A percentile compares a stretch with the other conserved stretches of the same genome.
Evolutionary conservation across 2,888 invertebrate species (phyloP).

Genomic region (Dicycla oo): DNA sequence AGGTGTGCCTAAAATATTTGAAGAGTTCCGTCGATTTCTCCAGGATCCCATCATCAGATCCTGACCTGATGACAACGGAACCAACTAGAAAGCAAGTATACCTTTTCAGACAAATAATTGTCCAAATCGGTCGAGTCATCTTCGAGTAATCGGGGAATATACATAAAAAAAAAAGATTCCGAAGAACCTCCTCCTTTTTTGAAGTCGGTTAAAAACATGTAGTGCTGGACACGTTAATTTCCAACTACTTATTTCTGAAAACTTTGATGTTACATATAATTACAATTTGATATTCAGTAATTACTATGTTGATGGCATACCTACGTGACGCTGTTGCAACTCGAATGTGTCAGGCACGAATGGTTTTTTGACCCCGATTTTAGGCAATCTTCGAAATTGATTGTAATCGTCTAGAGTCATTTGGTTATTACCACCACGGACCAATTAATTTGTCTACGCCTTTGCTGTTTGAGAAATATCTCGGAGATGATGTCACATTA

Average conservation of each 20-base stretch:
- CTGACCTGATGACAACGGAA: no score
- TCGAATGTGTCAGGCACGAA: slow-evolving; percentile 41
- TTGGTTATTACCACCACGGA: slow-evolving; percentile 59
- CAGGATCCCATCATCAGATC: no score
- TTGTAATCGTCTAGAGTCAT: slow-evolving; percentile 60
- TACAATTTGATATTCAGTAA: slow-evolving; percentile 15
- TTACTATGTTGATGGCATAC: slow-evolving; percentile 29
- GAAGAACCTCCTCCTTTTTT: no score
- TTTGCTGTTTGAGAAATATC: slow-evolving; percentile 53
- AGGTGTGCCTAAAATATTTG: no score
- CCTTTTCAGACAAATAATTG: no score
- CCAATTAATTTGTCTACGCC: slow-evolving; percentile 59
- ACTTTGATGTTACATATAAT: slow-evolving; percentile 3
- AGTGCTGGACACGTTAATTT: neutral
- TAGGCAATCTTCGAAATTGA: slow-evolving; percentile 59
- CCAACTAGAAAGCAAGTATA: no score
- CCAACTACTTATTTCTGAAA: slow-evolving; percentile 1
- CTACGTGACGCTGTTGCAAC: slow-evolving; percentile 36
- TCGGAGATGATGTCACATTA: slow-evolving; percentile 55
- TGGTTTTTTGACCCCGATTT: slow-evolving; percentile 54
- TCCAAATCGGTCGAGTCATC: no score
- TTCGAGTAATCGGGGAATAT: no score
- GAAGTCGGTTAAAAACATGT: no score
- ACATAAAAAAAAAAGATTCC: no score
- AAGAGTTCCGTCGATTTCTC: no score